A percentile compares a stretch with the other conserved stretches of the same genome.
These are phyloP conservation scores for Lycia hirtaria DNA, from an alignment of 2,888 invertebrate species.

Conservation along the genomic window DNA sequence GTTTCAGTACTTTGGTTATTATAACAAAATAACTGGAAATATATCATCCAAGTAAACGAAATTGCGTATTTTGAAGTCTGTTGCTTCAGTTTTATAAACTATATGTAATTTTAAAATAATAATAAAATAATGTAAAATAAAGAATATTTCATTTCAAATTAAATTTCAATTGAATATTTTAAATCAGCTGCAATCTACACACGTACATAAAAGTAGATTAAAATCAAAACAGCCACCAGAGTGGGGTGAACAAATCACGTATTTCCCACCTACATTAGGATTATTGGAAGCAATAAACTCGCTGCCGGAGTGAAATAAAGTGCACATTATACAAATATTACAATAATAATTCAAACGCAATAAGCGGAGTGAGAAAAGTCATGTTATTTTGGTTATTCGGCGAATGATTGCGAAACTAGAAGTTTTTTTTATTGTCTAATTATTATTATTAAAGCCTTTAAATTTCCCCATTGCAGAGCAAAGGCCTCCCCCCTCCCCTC, in stretches of 20 bases:
- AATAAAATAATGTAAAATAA: no score
- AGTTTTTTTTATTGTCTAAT: no score
- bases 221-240: background rate
- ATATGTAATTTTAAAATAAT: no score
- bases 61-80: no score
- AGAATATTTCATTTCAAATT: background rate
- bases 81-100: no score
- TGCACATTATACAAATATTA: constrained; percentile 41
- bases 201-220: background rate
- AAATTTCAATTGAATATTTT: background rate
- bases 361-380: constrained; percentile 19
- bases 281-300: constrained; percentile 39
- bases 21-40: no score
- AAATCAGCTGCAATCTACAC: background rate
- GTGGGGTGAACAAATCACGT: constrained; percentile 7
- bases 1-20: no score
- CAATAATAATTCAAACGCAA: constrained; percentile 40
- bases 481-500: no score
- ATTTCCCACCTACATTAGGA: constrained; percentile 23
- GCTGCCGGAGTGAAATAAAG: constrained; percentile 40
- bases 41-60: no score
- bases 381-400: constrained; percentile 1
- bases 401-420: background rate
- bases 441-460: no score
- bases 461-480: no score